Conservation (phyloP, 2,888 invertebrate genomes). For the Pachycephus smyrnensis region DNA sequence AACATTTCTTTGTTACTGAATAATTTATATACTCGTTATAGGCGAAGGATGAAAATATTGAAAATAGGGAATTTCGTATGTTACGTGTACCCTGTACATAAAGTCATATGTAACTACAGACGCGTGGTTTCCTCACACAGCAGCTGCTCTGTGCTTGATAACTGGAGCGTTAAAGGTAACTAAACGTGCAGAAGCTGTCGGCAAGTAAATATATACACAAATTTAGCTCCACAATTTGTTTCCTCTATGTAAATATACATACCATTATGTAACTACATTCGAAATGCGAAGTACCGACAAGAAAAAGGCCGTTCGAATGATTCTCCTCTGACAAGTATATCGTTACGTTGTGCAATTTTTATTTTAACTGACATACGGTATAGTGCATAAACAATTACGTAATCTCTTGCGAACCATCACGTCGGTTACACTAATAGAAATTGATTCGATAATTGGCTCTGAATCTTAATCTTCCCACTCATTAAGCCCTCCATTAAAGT, state of each 20-base stretch:
- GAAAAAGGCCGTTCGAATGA: not conserved
- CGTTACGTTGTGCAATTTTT: not conserved
- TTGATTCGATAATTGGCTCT: conserved; percentile 7
- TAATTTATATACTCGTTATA: conserved; percentile 30
- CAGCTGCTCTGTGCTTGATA: conserved; percentile 3
- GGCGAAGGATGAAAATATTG: not conserved
- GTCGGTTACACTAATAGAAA: not conserved
- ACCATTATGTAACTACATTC: not conserved
- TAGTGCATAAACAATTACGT: not conserved
- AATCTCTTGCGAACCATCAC: not conserved
- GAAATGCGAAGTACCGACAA: not conserved
- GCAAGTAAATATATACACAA: not conserved
- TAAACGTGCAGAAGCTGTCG: not conserved
- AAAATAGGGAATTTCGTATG: not conserved
- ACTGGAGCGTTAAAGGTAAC: conserved; percentile 11
- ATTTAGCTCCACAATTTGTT: not conserved
- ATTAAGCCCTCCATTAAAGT: conserved; percentile 1
- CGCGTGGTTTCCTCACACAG: not conserved
- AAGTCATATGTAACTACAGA: not conserved
- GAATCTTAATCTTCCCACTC: conserved; percentile 8
- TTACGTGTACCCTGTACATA: not conserved
- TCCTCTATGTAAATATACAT: not conserved
- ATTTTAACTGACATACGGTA: not conserved
- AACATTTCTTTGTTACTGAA: conserved; percentile 19
- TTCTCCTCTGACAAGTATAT: not conserved